Conservation (phyloP, 1,140 invertebrate genomes). For the Drosophila tristis region DNA sequence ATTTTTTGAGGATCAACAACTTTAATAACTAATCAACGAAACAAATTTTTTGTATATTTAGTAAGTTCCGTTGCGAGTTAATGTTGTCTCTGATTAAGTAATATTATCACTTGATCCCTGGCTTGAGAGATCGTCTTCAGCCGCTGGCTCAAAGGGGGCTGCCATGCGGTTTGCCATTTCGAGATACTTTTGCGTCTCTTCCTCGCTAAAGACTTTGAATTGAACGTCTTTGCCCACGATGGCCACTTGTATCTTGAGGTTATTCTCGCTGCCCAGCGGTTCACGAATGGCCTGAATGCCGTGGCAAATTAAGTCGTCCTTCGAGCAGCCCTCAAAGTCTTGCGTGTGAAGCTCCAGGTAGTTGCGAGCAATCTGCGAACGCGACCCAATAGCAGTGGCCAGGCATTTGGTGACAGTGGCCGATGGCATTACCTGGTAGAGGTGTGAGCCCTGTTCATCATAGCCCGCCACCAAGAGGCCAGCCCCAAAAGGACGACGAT, state of each 20-base stretch:
- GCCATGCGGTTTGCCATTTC: slow-evolving; percentile 4
- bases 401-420: slow-evolving; percentile 99
- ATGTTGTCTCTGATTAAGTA: too few species aligned
- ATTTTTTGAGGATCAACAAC: too few species aligned
- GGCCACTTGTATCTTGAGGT: slow-evolving; percentile 22
- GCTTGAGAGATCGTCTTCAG: not conserved
- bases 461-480: slow-evolving; percentile 97
- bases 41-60: too few species aligned
- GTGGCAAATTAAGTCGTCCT: slow-evolving; percentile 91
- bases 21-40: too few species aligned
- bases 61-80: too few species aligned
- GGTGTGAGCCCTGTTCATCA: slow-evolving; percentile 97
- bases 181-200: slow-evolving; percentile 1
- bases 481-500: slow-evolving; percentile 98
- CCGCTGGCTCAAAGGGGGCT: not conserved
- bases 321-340: too few species aligned
- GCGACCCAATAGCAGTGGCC: slow-evolving; percentile 90
- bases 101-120: too few species aligned
- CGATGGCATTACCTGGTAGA: slow-evolving; percentile 99
- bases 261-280: slow-evolving; percentile 10
- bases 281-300: slow-evolving; percentile 93
- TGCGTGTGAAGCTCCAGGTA: too few species aligned
- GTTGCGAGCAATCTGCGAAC: too few species aligned
- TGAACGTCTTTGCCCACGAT: slow-evolving; percentile 24
- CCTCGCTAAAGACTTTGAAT: too few species aligned